Evolutionary conservation across 2,888 invertebrate species (phyloP), one percentile per base, ranked within the genome.

Genomic region (Spicauda simplicius): DNA sequence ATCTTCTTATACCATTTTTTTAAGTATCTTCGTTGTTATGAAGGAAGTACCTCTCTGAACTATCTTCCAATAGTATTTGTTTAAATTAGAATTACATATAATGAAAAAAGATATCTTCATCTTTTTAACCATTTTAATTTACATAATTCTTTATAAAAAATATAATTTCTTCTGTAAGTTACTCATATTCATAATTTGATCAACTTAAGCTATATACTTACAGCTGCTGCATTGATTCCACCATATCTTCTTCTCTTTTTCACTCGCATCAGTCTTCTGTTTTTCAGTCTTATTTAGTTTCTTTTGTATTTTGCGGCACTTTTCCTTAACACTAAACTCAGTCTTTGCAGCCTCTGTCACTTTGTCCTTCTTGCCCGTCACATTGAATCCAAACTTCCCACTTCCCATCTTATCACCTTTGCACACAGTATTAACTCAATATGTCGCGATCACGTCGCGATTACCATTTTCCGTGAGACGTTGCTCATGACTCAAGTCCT

Each of bases 241-340:
- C 93, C 93, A 93, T 73, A 93, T 92, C 37, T 85, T 88, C 81
- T 93, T 93, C 78, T 93, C 91, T 69, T 83, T 87, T 67, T 80
- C 77, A 50, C 81, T 78, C 59, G 72, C 78, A 77, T 90, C 91
- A 91, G 91, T 91, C 90, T 92, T 90, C 82, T 87, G 83, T 78
- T 86, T 88, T 72, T 93, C 92, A 90, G 91, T 92, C 91, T 91
- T 92, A 82, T 89, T 88, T 60, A 91, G 80, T 86, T 92, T 92
- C 79, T 90, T 93, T 80, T 91, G 90, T 82, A 91, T 84, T 79
- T 91, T 90, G 63, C 83, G 81, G 80, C 84, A 91, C 82, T 88
- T 91, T 72, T 93, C 90, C 82, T 91, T 92, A 87, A 92, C 87
- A 88, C 90, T 92, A 87, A 87, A 86, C 76, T 90, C 90, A 85